These are phyloP conservation scores for Zeus faber DNA, from an alignment of 2,113 vertebrate species.

Conservation along the genomic window DNA sequence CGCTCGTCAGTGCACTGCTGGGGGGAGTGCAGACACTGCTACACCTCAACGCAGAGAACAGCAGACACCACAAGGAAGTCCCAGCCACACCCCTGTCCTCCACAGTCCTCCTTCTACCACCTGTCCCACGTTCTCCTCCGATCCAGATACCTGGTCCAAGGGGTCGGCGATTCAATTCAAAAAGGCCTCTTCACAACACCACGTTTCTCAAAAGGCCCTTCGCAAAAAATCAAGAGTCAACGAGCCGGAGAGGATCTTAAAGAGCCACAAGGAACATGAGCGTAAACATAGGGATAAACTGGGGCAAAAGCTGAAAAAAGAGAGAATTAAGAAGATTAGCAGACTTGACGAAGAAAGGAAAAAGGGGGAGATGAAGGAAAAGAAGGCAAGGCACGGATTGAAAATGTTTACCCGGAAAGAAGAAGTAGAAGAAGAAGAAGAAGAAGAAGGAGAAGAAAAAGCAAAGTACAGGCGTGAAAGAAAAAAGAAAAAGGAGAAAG, in stretches of 20 bases:
- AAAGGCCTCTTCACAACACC: slow-evolving; percentile 47
- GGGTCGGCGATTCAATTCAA: slow-evolving; percentile 57
- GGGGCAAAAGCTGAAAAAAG: slow-evolving; percentile 50
- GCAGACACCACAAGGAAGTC: slow-evolving; percentile 43
- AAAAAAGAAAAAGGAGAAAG: slow-evolving; percentile 19
- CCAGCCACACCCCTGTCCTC: slow-evolving; percentile 20
- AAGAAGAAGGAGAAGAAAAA: slow-evolving; percentile 54
- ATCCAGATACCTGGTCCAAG: slow-evolving; percentile 38
- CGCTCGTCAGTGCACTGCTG: too few relatives aligned
- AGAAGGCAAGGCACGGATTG: slow-evolving; percentile 30
- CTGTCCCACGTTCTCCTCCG: slow-evolving; percentile 26
- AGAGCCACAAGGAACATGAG: slow-evolving; percentile 44
- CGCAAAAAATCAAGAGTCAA: slow-evolving; percentile 42
- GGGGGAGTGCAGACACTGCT: not conserved
- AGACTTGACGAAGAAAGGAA: slow-evolving; percentile 51
- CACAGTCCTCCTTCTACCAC: slow-evolving; percentile 11
- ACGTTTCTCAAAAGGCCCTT: slow-evolving; percentile 29
- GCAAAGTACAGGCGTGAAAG: slow-evolving; percentile 27
- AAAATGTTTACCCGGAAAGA: slow-evolving; percentile 16
- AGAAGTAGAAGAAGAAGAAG: slow-evolving; percentile 21
- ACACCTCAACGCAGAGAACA: slow-evolving; percentile 25
- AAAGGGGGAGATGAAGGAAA: slow-evolving; percentile 60
- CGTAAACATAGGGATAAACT: slow-evolving; percentile 46
- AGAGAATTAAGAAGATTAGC: slow-evolving; percentile 26
- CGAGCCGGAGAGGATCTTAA: slow-evolving; percentile 33